These are phyloP conservation scores for Scomberomorus guttatus DNA, from an alignment of 2,797 vertebrate species.

Conservation along the genomic window DNA sequence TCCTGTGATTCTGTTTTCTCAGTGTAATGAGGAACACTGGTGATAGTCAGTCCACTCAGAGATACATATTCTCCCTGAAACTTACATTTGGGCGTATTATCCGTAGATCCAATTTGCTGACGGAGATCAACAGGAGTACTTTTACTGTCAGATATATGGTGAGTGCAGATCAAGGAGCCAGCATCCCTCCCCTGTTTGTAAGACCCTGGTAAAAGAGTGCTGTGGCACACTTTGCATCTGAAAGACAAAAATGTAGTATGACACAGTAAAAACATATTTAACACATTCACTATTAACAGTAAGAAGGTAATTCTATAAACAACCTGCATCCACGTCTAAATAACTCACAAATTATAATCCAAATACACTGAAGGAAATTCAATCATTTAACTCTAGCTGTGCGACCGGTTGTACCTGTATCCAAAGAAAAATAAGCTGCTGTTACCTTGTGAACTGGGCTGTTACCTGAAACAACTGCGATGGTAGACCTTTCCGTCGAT, in stretches of 20 bases:
- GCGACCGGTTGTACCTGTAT: not conserved
- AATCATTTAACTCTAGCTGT: not conserved
- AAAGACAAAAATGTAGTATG: slow-evolving; percentile 28
- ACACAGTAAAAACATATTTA: not conserved
- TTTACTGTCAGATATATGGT: slow-evolving; percentile 47
- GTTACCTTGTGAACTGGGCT: slow-evolving; percentile 78
- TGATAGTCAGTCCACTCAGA: slow-evolving; percentile 49
- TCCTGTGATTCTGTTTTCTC: slow-evolving; percentile 49
- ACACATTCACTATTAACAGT: not conserved
- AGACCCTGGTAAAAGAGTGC: slow-evolving; percentile 62
- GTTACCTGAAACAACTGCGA: slow-evolving; percentile 92
- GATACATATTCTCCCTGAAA: slow-evolving; percentile 43
- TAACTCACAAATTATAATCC: not conserved
- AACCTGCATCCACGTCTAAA: not conserved
- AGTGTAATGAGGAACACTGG: slow-evolving; percentile 58
- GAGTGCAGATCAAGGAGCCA: slow-evolving; percentile 60
- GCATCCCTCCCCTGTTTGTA: slow-evolving; percentile 54
- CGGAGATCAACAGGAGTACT: not conserved
- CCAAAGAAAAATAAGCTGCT: not conserved
- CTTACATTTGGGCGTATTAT: not conserved
- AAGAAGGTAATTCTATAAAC: not conserved
- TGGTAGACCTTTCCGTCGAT: slow-evolving; percentile 89
- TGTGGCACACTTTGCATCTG: slow-evolving; percentile 74
- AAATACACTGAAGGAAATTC: not conserved
- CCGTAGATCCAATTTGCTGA: slow-evolving; percentile 1